phyloP scores from a whole-genome alignment of 1,140 invertebrate species.

The Drosophila orena region DNA sequence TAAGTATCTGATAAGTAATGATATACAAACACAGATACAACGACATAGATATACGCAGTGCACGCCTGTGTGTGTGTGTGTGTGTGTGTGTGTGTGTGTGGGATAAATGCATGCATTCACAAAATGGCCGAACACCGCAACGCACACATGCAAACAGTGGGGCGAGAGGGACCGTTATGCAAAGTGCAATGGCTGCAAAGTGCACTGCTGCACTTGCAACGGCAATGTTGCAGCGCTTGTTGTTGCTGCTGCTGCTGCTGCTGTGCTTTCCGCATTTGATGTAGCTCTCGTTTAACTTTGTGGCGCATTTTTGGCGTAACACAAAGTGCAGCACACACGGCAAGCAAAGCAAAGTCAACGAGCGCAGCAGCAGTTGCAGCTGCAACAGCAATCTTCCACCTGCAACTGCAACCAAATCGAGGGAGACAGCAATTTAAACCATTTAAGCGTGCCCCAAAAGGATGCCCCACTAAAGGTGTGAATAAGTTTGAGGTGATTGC shows the following conservation, averaged over 20 bases:
- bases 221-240: slow-evolving; percentile 5
- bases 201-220: slow-evolving; percentile 31
- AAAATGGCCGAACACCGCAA: slow-evolving; percentile 78
- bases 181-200: slow-evolving; percentile 79
- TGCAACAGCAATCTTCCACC: slow-evolving; percentile 13
- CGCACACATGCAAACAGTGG: slow-evolving; percentile 55
- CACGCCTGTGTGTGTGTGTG: too few relatives aligned
- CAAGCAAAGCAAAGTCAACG: slow-evolving; percentile 64
- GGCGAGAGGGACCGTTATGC: slow-evolving; percentile 66
- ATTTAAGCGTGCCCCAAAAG: slow-evolving; percentile 23
- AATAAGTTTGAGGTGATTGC: neutral
- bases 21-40: slow-evolving; percentile 78
- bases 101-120: slow-evolving; percentile 67
- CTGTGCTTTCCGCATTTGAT: slow-evolving; percentile 47
- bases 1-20: slow-evolving; percentile 84
- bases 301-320: slow-evolving; percentile 79
- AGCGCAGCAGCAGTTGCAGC: slow-evolving; percentile 23
- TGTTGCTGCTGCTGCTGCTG: slow-evolving; percentile 32
- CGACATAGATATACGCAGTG: slow-evolving; percentile 25
- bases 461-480: slow-evolving; percentile 3
- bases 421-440: slow-evolving; percentile 20
- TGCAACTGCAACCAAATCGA: slow-evolving; percentile 8
- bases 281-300: slow-evolving; percentile 76
- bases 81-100: slow-evolving; percentile 10
- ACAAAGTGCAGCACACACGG: slow-evolving; percentile 66